phyloP scores from a whole-genome alignment of 1,140 invertebrate species.

The Nasonia longicornis region DNA sequence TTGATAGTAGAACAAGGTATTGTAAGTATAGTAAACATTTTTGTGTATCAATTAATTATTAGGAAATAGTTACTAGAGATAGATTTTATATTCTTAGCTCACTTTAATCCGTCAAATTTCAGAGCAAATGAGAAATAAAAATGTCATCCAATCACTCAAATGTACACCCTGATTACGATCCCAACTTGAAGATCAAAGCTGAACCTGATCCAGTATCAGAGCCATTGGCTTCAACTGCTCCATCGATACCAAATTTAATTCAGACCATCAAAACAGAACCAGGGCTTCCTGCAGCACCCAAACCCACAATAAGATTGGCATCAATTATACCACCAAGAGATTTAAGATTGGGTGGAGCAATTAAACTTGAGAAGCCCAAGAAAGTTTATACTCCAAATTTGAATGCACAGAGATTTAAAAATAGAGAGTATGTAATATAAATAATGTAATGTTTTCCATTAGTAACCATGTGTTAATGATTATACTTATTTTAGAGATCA shows the following conservation, averaged over 20 bases:
- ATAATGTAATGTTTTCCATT: not conserved
- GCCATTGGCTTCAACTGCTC: not conserved
- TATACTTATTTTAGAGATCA: conserved; percentile 51
- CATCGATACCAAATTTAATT: conserved; percentile 33
- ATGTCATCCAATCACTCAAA: conserved; percentile 41
- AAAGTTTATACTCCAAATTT: conserved; percentile 64
- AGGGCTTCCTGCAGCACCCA: conserved; percentile 41
- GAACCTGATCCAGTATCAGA: conserved; percentile 22
- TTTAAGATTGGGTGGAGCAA: conserved; percentile 61
- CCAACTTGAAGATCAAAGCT: conserved; percentile 39
- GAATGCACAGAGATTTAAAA: conserved; percentile 63
- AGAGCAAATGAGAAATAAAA: conserved; percentile 21
- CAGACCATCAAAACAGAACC: conserved; percentile 56
- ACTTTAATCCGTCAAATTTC: conserved; percentile 2
- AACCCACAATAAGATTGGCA: conserved; percentile 57
- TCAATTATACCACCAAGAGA: conserved; percentile 63
- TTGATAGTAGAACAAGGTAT: too few species aligned
- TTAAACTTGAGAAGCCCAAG: conserved; percentile 61
- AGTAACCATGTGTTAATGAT: not conserved
- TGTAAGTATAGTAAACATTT: too few species aligned
- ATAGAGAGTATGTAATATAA: conserved; percentile 59
- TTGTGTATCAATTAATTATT: too few species aligned
- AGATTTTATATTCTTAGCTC: not conserved
- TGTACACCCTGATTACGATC: conserved; percentile 24
- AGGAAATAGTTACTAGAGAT: too few species aligned